Evolutionary conservation across 2,888 invertebrate genomes (phyloP).

Genomic region (Yponomeuta malinellus): DNA sequence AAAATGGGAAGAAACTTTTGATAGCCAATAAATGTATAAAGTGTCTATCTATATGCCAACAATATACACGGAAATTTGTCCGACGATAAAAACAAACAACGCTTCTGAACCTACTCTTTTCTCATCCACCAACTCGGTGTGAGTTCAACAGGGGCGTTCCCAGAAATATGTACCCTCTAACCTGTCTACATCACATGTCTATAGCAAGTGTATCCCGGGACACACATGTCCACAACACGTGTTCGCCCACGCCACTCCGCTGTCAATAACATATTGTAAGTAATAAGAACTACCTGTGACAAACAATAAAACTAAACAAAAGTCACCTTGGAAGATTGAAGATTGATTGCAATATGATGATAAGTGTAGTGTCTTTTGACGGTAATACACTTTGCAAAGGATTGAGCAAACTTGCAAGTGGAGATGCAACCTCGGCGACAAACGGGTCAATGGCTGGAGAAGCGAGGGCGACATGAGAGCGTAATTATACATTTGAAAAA

Average conservation of each 20-base stretch:
- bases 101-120: background rate
- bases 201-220: background rate
- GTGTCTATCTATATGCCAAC: background rate
- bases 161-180: background rate
- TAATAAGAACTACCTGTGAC: constrained; percentile 39
- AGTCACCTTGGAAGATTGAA: background rate
- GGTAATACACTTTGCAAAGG: constrained; percentile 9
- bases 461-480: constrained; percentile 40
- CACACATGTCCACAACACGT: constrained; percentile 37
- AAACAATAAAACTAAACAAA: background rate
- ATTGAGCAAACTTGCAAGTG: constrained; percentile 42
- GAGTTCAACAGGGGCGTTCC: background rate
- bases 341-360: background rate
- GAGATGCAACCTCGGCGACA: constrained; percentile 43
- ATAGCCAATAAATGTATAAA: background rate
- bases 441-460: constrained; percentile 54
- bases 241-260: constrained; percentile 50
- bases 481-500: constrained; percentile 64
- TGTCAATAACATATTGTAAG: constrained; percentile 14
- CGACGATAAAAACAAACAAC: background rate
- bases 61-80: background rate
- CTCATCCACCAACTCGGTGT: background rate
- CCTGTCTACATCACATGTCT: constrained; percentile 5
- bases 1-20: background rate
- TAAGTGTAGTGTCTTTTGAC: background rate